Percentiles rank a stretch among this genome's conserved stretches.
These are phyloP conservation scores for Fulmarus glacialis DNA, from an alignment of 2,113 vertebrate genomes.

Conservation along the genomic window DNA sequence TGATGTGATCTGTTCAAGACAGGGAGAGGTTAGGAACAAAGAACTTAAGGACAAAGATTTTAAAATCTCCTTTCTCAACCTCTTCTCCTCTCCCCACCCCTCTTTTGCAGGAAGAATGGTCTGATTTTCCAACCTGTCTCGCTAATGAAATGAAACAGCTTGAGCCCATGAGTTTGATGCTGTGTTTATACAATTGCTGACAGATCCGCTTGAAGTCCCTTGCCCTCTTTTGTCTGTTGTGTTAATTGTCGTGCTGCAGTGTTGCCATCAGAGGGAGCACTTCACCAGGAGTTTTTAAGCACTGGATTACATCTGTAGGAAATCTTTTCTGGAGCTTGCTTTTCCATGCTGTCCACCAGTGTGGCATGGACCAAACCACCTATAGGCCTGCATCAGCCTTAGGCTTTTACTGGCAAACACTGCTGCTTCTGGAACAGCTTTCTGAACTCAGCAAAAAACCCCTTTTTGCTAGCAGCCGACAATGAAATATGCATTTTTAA, in stretches of 20 bases:
- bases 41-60: background rate
- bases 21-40: background rate
- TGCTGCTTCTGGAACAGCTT: background rate
- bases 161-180: slow-evolving; percentile 55
- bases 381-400: background rate
- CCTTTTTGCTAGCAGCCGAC: background rate
- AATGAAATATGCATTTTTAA: fast-evolving
- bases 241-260: background rate
- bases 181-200: slow-evolving; percentile 12
- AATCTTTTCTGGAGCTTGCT: background rate
- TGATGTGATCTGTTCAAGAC: background rate
- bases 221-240: background rate
- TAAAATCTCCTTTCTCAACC: background rate
- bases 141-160: background rate
- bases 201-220: background rate
- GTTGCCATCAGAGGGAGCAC: slow-evolving; percentile 50
- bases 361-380: background rate
- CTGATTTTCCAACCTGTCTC: background rate
- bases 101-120: background rate
- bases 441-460: background rate
- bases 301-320: background rate
- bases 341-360: background rate
- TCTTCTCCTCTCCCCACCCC: background rate
- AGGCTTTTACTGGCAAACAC: background rate
- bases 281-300: slow-evolving; percentile 3